These are phyloP conservation scores for Chaenodraco wilsoni DNA, from an alignment of 2,797 vertebrate species.

Conservation along the genomic window DNA sequence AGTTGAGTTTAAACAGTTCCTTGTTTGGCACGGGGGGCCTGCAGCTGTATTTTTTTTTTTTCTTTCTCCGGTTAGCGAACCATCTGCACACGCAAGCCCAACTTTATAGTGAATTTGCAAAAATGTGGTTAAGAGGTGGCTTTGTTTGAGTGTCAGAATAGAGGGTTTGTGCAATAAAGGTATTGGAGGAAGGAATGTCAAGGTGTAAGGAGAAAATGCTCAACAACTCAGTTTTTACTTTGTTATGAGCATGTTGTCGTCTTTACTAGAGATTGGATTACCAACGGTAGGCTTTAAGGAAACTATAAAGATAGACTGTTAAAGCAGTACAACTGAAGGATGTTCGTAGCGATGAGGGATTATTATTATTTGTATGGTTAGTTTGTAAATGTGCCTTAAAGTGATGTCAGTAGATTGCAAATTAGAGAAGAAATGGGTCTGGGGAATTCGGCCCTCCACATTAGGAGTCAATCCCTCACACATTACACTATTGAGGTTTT, in stretches of 20 bases:
- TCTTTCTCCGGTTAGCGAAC: neutral
- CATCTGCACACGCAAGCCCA: neutral
- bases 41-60: conserved; percentile 21
- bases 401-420: neutral
- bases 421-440: neutral
- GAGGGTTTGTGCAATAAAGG: neutral
- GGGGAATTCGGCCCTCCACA: neutral
- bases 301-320: neutral
- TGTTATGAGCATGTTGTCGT: neutral
- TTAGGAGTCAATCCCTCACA: neutral
- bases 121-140: neutral
- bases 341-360: neutral
- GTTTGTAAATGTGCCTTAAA: neutral
- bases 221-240: neutral
- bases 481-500: neutral
- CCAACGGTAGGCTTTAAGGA: neutral
- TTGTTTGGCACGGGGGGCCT: conserved; percentile 3
- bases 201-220: neutral
- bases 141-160: neutral
- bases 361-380: neutral
- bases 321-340: neutral
- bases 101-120: neutral
- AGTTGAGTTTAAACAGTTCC: neutral
- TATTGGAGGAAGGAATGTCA: neutral
- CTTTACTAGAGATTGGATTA: neutral